phyloP scores from a whole-genome alignment of 2,797 vertebrate species.

The Dryobates pubescens region DNA sequence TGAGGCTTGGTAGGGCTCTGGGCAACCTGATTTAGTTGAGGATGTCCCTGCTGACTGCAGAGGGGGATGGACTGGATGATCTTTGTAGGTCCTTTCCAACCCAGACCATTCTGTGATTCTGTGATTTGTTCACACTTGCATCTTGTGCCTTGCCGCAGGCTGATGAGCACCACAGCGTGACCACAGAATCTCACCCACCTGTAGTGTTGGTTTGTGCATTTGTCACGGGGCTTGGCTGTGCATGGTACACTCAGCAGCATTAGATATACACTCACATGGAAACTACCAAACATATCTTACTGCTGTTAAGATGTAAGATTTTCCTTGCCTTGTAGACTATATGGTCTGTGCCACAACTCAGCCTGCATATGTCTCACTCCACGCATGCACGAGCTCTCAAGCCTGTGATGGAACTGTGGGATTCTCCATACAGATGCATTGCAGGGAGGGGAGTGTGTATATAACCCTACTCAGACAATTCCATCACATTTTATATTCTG shows the following conservation, averaged over 20 bases:
- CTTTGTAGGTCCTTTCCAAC: too few species aligned
- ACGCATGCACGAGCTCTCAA: background rate
- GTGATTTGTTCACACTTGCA: background rate
- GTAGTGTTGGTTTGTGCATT: accelerated
- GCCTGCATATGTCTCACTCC: background rate
- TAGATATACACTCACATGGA: background rate
- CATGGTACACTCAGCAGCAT: accelerated
- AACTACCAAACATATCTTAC: background rate
- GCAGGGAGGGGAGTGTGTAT: background rate
- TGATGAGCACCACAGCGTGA: background rate
- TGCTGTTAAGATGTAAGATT: background rate
- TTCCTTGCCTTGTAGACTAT: background rate
- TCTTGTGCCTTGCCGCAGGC: background rate
- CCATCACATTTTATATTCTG: background rate
- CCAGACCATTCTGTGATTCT: too few species aligned
- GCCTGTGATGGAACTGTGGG: background rate
- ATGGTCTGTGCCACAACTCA: background rate
- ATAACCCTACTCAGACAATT: background rate
- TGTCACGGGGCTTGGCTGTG: background rate
- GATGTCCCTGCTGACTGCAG: too few species aligned
- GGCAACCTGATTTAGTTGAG: too few species aligned
- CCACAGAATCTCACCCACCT: background rate
- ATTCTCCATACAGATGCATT: background rate
- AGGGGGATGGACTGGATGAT: too few species aligned
- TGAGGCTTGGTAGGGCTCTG: too few species aligned